A percentile compares a stretch with the other conserved stretches of the same genome.
Conservation (phyloP, 1,140 invertebrate species). For the Lutraria rhynchaena region DNA sequence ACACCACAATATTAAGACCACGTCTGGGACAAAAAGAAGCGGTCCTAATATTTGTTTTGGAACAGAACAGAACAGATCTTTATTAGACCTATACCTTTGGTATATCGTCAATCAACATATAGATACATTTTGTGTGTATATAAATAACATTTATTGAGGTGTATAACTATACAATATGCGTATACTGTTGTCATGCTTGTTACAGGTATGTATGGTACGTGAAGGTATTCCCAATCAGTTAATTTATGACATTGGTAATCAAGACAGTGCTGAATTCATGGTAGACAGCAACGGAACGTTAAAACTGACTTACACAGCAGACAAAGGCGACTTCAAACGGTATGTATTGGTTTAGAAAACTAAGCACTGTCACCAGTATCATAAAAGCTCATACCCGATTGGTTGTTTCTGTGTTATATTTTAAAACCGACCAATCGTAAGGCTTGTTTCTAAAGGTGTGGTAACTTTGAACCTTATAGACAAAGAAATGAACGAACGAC, state of each 20-base stretch:
- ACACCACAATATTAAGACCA: too few species aligned
- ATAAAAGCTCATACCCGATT: too few species aligned
- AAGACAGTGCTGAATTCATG: constrained; percentile 28
- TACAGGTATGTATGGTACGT: constrained; percentile 31
- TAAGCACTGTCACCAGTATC: too few species aligned
- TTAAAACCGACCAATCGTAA: background rate
- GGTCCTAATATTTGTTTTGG: too few species aligned
- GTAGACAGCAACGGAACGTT: constrained; percentile 24
- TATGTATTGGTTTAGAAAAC: background rate
- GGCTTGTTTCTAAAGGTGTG: background rate
- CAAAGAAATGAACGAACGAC: background rate
- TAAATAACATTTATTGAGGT: background rate
- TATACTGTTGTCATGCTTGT: too few species aligned
- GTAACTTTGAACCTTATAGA: background rate
- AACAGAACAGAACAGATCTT: too few species aligned
- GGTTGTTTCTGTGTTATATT: background rate
- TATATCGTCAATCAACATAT: background rate
- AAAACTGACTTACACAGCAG: constrained; percentile 28
- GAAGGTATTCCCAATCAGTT: background rate
- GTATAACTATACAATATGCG: background rate
- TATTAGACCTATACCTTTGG: background rate
- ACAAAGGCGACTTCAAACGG: background rate
- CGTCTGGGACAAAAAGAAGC: too few species aligned
- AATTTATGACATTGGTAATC: constrained; percentile 1
- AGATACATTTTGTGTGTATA: background rate